Conservation (phyloP, 2,888 invertebrate genomes). For the Halictus quadricinctus region DNA sequence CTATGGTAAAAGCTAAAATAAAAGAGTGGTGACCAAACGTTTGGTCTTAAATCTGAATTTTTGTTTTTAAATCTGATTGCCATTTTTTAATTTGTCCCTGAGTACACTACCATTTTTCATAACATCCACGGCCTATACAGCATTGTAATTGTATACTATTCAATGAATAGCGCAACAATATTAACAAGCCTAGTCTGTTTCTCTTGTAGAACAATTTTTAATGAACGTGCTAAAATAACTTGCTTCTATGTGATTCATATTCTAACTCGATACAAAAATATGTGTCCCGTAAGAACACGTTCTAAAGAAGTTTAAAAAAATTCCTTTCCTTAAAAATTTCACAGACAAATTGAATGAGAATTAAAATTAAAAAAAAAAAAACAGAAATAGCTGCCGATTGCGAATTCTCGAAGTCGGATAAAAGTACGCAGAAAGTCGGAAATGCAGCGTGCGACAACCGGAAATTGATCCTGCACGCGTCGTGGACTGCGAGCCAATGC, state of each 20-base stretch:
- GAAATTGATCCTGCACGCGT: neutral
- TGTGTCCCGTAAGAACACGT: neutral
- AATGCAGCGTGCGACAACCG: neutral
- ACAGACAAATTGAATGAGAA: neutral
- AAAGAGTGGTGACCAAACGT: no score
- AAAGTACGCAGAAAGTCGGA: neutral
- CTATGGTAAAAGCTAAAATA: no score
- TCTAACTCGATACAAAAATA: neutral
- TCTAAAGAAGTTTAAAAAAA: no score
- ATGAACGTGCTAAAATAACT: neutral
- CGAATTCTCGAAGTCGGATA: neutral
- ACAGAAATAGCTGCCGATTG: neutral
- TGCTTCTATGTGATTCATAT: no score
- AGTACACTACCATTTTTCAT: no score
- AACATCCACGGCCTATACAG: no score
- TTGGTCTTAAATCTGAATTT: no score
- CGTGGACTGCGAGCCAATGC: constrained; percentile 16
- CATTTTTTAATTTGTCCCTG: no score
- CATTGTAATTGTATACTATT: no score
- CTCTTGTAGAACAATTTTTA: no score
- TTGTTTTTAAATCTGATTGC: no score
- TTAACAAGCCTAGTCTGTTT: neutral
- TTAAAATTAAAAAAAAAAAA: neutral
- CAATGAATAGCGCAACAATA: neutral
- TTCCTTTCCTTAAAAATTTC: neutral